Conservation (phyloP, 1,140 invertebrate genomes). For the Hycleus phaleratus region DNA sequence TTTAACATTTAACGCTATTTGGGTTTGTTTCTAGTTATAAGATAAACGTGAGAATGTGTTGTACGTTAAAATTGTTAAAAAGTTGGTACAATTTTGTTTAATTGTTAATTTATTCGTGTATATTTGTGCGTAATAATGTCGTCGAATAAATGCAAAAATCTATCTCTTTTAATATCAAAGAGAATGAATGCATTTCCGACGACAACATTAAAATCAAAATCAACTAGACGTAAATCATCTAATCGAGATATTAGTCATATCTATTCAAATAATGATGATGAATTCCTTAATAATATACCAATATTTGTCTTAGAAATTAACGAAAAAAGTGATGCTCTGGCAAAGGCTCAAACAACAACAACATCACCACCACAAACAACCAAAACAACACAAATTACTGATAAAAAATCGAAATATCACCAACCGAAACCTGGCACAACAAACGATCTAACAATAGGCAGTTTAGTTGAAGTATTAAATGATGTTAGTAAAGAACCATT, state of each 20-base stretch:
- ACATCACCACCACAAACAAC: background rate
- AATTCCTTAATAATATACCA: constrained; percentile 33
- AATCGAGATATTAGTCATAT: constrained; percentile 15
- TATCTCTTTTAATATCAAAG: constrained; percentile 3
- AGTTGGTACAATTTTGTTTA: constrained; percentile 23
- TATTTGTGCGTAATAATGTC: background rate
- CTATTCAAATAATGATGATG: constrained; percentile 31
- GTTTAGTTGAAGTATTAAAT: constrained; percentile 63
- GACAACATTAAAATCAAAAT: constrained; percentile 10
- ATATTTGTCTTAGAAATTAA: constrained; percentile 39
- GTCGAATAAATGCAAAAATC: constrained; percentile 6
- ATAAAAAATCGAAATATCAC: constrained; percentile 29
- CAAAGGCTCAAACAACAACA: background rate
- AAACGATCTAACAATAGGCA: constrained; percentile 60
- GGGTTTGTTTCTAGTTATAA: background rate
- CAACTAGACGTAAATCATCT: background rate
- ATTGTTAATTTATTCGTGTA: background rate
- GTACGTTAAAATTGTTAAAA: constrained; percentile 23
- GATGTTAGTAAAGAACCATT: constrained; percentile 48
- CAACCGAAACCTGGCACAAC: constrained; percentile 30
- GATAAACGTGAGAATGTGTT: constrained; percentile 19
- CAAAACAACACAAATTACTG: constrained; percentile 7
- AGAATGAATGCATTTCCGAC: constrained; percentile 7
- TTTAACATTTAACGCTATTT: background rate
- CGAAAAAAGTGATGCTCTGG: constrained; percentile 26